Evolutionary conservation across 2,888 invertebrate genomes (phyloP).

Genomic region (Caenorhabditis sulstoni): DNA sequence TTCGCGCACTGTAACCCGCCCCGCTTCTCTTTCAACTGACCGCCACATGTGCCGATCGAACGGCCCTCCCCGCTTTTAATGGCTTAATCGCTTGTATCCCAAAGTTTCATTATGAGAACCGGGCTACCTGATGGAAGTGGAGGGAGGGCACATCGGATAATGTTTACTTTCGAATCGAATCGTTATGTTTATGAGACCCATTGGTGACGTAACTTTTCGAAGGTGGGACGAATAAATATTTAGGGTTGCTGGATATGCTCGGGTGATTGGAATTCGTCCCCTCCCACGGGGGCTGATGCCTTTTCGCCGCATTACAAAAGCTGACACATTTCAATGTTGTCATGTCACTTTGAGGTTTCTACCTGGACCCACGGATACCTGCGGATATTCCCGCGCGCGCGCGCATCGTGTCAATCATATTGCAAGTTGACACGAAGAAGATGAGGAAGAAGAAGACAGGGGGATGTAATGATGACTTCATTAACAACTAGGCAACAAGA

Average conservation of each 20-base stretch:
- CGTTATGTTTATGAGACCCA: too few species aligned
- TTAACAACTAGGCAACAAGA: slow-evolving; percentile 30
- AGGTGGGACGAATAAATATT: too few species aligned
- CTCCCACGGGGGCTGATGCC: too few species aligned
- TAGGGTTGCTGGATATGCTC: too few species aligned
- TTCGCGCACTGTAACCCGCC: slow-evolving; percentile 52
- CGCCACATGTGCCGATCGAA: slow-evolving; percentile 36
- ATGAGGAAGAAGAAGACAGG: slow-evolving; percentile 22
- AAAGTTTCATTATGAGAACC: slow-evolving; percentile 50
- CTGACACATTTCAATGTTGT: slow-evolving; percentile 56
- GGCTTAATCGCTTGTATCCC: slow-evolving; percentile 53
- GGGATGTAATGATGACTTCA: slow-evolving; percentile 14
- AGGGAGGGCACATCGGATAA: too few species aligned
- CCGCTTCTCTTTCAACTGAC: slow-evolving; percentile 54
- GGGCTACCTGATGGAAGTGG: neutral
- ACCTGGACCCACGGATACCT: slow-evolving; percentile 39
- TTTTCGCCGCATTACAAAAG: neutral
- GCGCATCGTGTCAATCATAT: slow-evolving; percentile 46
- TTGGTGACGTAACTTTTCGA: too few species aligned
- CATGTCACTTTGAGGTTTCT: slow-evolving; percentile 58
- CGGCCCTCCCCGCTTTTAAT: slow-evolving; percentile 26
- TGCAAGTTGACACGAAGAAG: slow-evolving; percentile 45
- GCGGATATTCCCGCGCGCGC: slow-evolving; percentile 31
- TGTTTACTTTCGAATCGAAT: too few species aligned
- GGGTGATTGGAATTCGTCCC: too few species aligned